Conservation (phyloP, 1,140 invertebrate species). For the Nomia melanderi region DNA sequence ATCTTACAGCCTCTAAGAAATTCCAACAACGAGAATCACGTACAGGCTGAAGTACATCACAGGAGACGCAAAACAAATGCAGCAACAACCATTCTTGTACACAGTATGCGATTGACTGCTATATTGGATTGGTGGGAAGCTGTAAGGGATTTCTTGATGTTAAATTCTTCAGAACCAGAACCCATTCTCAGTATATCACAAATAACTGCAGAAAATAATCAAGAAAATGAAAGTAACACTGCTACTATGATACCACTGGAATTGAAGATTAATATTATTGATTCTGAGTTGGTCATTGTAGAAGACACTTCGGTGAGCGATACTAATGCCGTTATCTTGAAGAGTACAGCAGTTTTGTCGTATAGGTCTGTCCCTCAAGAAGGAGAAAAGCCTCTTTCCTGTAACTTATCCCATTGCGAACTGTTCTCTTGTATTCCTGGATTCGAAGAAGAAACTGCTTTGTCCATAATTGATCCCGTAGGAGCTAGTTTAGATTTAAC, state of each 20-base stretch:
- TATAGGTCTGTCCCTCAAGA: constrained; percentile 86
- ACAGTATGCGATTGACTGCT: constrained; percentile 97
- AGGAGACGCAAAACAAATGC: constrained; percentile 86
- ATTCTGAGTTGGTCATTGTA: constrained; percentile 96
- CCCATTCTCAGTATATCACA: constrained; percentile 51
- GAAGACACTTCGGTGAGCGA: constrained; percentile 94
- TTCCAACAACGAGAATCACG: constrained; percentile 81
- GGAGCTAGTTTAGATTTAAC: constrained; percentile 88
- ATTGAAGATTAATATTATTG: constrained; percentile 95
- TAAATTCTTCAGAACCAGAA: constrained; percentile 75
- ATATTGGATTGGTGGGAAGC: constrained; percentile 97
- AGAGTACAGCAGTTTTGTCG: constrained; percentile 92
- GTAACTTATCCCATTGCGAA: constrained; percentile 94
- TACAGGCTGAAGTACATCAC: constrained; percentile 92
- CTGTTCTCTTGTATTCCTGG: constrained; percentile 96
- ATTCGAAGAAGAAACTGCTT: constrained; percentile 94
- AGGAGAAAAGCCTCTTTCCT: constrained; percentile 89
- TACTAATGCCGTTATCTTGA: constrained; percentile 96
- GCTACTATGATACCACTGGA: constrained; percentile 83
- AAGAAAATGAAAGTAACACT: constrained; percentile 38
- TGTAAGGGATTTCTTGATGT: constrained; percentile 89
- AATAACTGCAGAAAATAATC: constrained; percentile 35
- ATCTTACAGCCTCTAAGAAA: constrained; percentile 91
- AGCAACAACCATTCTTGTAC: constrained; percentile 94
- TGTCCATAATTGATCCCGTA: constrained; percentile 97